These are phyloP conservation scores for Rhaphigaster nebulosa DNA, from an alignment of 2,888 invertebrate species.

Conservation along the genomic window DNA sequence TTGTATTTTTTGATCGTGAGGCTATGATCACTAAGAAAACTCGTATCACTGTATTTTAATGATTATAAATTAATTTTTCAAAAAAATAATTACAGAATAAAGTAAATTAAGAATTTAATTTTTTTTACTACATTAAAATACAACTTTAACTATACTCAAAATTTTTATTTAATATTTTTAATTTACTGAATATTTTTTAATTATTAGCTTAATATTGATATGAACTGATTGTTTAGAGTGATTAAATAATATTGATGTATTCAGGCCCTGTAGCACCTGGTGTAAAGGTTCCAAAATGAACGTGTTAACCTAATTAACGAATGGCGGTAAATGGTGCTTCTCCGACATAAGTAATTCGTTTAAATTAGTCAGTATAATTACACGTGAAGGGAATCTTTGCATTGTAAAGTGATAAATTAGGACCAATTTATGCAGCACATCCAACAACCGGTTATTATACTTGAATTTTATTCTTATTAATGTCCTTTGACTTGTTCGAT, in stretches of 20 bases:
- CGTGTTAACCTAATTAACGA: not conserved
- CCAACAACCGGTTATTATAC: not conserved
- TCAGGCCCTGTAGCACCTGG: not conserved
- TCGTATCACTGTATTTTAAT: too few relatives aligned
- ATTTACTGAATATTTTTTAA: too few relatives aligned
- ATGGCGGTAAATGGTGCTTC: not conserved
- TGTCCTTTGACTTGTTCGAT: too few relatives aligned
- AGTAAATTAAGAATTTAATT: too few relatives aligned
- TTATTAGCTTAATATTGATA: too few relatives aligned
- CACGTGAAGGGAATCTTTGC: not conserved
- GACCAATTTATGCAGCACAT: not conserved
- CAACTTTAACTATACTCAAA: too few relatives aligned
- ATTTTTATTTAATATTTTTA: too few relatives aligned
- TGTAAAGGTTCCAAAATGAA: not conserved
- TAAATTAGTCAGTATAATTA: not conserved
- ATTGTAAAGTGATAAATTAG: not conserved
- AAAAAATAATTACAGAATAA: too few relatives aligned
- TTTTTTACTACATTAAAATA: too few relatives aligned
- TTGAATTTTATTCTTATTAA: not conserved
- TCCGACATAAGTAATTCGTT: not conserved
- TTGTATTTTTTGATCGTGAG: too few relatives aligned
- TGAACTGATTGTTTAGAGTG: not conserved
- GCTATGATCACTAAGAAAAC: too few relatives aligned
- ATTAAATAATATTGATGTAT: not conserved
- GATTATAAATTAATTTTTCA: too few relatives aligned